phyloP scores from a whole-genome alignment of 2,113 vertebrate species.

The Rhea americana region DNA sequence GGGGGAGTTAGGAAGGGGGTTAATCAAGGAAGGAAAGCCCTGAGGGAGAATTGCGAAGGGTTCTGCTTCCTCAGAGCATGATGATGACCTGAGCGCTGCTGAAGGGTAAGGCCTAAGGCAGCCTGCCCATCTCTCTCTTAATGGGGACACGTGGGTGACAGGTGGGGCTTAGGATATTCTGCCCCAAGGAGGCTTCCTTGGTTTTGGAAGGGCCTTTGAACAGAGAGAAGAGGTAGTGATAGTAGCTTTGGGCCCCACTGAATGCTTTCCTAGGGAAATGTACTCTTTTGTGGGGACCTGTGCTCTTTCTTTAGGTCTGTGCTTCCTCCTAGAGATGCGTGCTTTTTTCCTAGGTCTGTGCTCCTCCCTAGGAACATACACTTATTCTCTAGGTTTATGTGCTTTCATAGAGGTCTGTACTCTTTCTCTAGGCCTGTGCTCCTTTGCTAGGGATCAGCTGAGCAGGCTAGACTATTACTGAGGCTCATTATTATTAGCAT shows the following conservation, averaged over 20 bases:
- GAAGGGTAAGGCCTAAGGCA: not conserved
- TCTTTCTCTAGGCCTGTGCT: not conserved
- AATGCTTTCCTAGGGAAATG: not conserved
- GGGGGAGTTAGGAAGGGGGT: not conserved
- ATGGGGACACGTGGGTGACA: too few species aligned
- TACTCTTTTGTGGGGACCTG: too few species aligned
- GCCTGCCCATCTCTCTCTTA: accelerated
- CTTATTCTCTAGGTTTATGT: not conserved
- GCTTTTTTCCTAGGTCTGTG: not conserved
- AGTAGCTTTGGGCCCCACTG: not conserved
- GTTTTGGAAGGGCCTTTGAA: not conserved
- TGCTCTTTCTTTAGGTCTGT: not conserved
- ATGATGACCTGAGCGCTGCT: not conserved
- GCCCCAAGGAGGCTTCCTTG: not conserved
- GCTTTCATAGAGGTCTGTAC: not conserved
- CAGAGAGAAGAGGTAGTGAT: not conserved
- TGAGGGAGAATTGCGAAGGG: not conserved
- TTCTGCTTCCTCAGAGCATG: not conserved
- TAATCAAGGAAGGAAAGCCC: not conserved
- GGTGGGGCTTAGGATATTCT: not conserved
- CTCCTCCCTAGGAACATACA: not conserved
- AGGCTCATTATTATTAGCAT: not conserved
- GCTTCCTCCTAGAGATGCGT: not conserved
- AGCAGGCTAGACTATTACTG: not conserved
- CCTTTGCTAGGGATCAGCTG: not conserved